Evolutionary conservation across 2,888 invertebrate species (phyloP).

Genomic region (Dryocosmus kuriphilus): DNA sequence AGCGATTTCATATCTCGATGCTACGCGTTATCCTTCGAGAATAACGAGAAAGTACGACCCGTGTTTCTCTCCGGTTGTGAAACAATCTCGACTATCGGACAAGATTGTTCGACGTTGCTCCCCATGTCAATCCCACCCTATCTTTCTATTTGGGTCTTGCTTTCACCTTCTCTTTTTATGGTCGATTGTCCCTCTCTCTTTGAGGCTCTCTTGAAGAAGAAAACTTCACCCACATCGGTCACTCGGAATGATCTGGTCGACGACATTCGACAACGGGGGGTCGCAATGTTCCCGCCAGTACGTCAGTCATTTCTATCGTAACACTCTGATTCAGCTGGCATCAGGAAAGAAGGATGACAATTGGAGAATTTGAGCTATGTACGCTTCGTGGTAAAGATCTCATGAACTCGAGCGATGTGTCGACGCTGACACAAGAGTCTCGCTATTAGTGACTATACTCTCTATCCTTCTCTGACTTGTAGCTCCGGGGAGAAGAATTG

Average conservation of each 20-base stretch:
- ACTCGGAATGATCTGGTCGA: conserved; percentile 69
- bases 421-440: conserved; percentile 40
- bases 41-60: conserved; percentile 49
- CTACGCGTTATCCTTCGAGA: conserved; percentile 18
- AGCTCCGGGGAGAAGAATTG: background rate
- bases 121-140: conserved; percentile 32
- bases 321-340: conserved; percentile 63
- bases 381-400: conserved; percentile 53
- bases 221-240: conserved; percentile 72
- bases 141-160: conserved; percentile 44
- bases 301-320: conserved; percentile 74
- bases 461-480: conserved; percentile 45
- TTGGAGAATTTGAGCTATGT: conserved; percentile 64
- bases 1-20: conserved; percentile 45
- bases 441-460: conserved; percentile 42
- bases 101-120: conserved; percentile 50
- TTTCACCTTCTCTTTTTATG: conserved; percentile 42
- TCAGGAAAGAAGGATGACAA: conserved; percentile 58
- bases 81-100: conserved; percentile 52
- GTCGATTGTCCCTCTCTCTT: conserved; percentile 43
- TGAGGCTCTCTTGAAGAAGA: conserved; percentile 50
- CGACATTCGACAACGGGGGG: conserved; percentile 74
- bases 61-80: conserved; percentile 49
- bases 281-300: conserved; percentile 73
- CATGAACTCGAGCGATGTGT: conserved; percentile 49